Evolutionary conservation across 2,113 vertebrate genomes (phyloP).

Genomic region (Gambusia affinis): DNA sequence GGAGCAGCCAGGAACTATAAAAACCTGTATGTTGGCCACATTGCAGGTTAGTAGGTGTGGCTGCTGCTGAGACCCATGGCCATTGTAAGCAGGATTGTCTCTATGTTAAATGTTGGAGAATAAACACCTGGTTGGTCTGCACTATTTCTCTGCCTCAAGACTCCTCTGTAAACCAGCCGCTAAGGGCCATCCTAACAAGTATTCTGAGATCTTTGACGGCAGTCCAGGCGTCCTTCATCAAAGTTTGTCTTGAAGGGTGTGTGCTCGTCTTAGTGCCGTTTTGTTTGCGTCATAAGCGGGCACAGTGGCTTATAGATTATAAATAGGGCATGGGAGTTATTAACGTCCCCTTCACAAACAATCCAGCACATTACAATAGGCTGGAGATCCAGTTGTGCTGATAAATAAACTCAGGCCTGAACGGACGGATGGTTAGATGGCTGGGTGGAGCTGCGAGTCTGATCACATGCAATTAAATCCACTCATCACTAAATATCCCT

Average conservation of each 20-base stretch:
- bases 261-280: conserved; percentile 17
- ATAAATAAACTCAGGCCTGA: conserved; percentile 25
- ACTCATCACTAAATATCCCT: not conserved
- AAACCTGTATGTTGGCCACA: no score
- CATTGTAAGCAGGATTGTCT: no score
- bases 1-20: no score
- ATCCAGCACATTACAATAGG: conserved; percentile 50
- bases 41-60: no score
- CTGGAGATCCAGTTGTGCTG: conserved; percentile 54
- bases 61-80: no score
- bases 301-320: conserved; percentile 48
- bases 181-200: no score
- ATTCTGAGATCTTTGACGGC: not conserved
- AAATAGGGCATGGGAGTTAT: conserved; percentile 62
- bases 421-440: conserved; percentile 6
- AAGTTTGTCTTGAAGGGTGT: conserved; percentile 12
- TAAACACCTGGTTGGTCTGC: no score
- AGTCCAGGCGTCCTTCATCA: conserved; percentile 1
- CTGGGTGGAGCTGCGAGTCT: conserved; percentile 15
- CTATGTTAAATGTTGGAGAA: no score
- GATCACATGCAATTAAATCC: conserved; percentile 11
- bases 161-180: no score
- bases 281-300: conserved; percentile 29
- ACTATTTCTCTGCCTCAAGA: no score
- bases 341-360: conserved; percentile 62